phyloP scores from a whole-genome alignment of 2,113 vertebrate genomes.

The Callaeas wilsoni region DNA sequence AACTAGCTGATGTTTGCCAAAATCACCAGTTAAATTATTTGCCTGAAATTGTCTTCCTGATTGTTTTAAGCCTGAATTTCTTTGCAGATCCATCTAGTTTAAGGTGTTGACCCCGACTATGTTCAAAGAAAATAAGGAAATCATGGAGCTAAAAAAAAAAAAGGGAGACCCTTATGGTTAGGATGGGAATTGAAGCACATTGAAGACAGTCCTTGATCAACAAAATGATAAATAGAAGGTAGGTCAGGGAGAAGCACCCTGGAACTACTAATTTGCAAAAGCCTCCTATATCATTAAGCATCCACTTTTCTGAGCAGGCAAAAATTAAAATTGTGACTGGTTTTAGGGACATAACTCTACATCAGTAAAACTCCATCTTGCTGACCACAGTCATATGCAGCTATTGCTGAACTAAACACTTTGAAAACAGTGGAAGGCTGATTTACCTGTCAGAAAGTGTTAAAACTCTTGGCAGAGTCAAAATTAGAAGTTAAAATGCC shows the following conservation, averaged over 20 bases:
- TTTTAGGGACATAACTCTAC: background rate
- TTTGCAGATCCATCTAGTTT: background rate
- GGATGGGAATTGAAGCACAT: background rate
- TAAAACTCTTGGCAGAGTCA: background rate
- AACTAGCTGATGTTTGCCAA: background rate
- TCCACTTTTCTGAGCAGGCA: background rate
- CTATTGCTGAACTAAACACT: conserved; percentile 42
- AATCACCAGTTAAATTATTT: background rate
- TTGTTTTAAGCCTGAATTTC: background rate
- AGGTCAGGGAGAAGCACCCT: background rate
- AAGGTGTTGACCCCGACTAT: background rate
- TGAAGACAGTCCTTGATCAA: background rate
- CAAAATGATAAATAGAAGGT: background rate
- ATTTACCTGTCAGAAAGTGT: conserved; percentile 30
- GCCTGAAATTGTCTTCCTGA: background rate
- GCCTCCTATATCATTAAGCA: background rate
- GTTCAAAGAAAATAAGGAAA: background rate
- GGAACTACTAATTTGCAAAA: background rate
- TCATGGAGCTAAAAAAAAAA: background rate
- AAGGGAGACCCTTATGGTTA: background rate
- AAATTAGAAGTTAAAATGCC: conserved; percentile 35
- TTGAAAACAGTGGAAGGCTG: conserved; percentile 33
- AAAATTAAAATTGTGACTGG: background rate
- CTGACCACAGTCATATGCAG: background rate
- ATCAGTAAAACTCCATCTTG: background rate